Percentiles rank a stretch among this genome's conserved stretches.
phyloP scores from a whole-genome alignment of 64 coral and sea anemone species.

The Montipora capricornis region DNA sequence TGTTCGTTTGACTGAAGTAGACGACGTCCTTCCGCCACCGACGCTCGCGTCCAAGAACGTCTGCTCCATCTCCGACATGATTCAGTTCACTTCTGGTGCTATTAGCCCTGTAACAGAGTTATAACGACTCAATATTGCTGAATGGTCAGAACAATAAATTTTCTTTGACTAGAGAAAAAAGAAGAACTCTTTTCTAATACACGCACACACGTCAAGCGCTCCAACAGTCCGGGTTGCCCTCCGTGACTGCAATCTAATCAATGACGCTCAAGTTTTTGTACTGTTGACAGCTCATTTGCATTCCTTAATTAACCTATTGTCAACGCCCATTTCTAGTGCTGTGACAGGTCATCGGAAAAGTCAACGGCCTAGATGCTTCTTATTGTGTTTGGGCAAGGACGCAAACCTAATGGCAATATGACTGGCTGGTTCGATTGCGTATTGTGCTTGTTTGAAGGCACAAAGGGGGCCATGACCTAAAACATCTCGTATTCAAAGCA shows the following conservation, averaged over 20 bases:
- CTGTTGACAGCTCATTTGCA: conserved; percentile 19
- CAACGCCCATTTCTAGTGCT: conserved; percentile 3
- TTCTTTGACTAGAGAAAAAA: not conserved
- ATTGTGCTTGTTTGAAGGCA: conserved; percentile 28
- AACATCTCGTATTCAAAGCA: conserved; percentile 4
- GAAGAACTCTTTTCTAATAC: not conserved
- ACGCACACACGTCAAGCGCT: not conserved
- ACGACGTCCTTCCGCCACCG: not conserved
- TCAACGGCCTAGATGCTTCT: conserved; percentile 32
- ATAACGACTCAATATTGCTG: not conserved
- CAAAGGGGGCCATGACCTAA: conserved; percentile 36
- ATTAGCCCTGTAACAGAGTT: conserved; percentile 22
- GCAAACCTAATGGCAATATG: conserved; percentile 42
- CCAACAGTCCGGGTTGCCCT: not conserved
- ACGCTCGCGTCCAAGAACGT: not conserved
- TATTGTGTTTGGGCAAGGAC: conserved; percentile 31
- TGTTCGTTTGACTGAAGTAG: conserved; percentile 18
- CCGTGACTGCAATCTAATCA: not conserved
- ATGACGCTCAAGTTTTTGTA: conserved; percentile 1
- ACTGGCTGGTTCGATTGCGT: conserved; percentile 4
- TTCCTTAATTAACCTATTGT: conserved; percentile 15
- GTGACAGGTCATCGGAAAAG: not conserved
- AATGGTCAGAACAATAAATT: not conserved
- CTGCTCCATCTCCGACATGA: conserved; percentile 44
- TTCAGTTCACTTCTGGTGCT: not conserved